Evolutionary conservation across 2,888 invertebrate genomes (phyloP).

Genomic region (Autographa pulchrina): DNA sequence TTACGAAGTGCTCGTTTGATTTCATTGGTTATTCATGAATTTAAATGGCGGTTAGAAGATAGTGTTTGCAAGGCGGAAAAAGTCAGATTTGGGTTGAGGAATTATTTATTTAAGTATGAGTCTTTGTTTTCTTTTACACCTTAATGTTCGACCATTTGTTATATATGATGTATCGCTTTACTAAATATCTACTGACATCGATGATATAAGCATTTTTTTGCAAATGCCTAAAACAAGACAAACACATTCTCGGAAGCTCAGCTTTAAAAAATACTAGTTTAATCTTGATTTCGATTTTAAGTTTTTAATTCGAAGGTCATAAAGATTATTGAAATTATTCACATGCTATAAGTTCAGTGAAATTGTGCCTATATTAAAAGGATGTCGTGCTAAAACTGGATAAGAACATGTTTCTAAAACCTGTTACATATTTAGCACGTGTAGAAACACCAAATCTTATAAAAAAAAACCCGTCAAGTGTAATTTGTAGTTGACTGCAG

Average conservation of each 20-base stretch:
- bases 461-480: conserved; percentile 32
- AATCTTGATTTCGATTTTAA: conserved; percentile 20
- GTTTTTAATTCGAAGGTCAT: conserved; percentile 16
- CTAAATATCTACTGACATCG: no score
- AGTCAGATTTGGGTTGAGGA: background rate
- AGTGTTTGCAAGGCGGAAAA: background rate
- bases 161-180: no score
- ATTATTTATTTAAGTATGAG: background rate
- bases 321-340: conserved; percentile 29
- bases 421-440: conserved; percentile 40
- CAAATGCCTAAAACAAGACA: no score
- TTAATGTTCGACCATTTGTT: no score
- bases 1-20: conserved; percentile 26
- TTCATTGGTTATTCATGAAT: conserved; percentile 35
- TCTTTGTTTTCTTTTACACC: no score
- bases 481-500: conserved; percentile 14
- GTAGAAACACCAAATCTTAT: conserved; percentile 20
- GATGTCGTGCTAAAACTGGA: conserved; percentile 24
- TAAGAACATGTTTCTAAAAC: conserved; percentile 41
- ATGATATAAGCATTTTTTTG: no score
- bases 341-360: conserved; percentile 14
- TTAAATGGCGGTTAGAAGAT: conserved; percentile 3
- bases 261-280: conserved; percentile 15
- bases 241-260: background rate
- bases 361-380: conserved; percentile 38